Percentiles rank a stretch among this genome's conserved stretches.
phyloP scores from a whole-genome alignment of 2,888 invertebrate species.

The Tyria jacobaeae region DNA sequence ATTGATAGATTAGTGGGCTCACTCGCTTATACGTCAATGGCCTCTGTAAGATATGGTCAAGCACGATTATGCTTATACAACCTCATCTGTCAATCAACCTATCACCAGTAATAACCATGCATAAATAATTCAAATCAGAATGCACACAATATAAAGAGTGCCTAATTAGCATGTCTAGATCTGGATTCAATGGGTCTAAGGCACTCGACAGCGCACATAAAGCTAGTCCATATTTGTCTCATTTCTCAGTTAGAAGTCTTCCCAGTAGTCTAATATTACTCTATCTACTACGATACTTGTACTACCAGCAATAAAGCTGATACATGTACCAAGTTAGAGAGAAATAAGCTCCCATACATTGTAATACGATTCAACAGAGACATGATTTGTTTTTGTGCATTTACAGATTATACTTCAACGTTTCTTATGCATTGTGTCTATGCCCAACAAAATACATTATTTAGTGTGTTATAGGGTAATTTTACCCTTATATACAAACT shows the following conservation, averaged over 20 bases:
- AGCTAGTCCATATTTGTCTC: background rate
- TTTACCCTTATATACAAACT: too few species aligned
- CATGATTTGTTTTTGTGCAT: too few species aligned
- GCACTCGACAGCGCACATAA: background rate
- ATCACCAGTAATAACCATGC: background rate
- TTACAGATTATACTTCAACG: too few species aligned
- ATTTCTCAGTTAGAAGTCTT: background rate
- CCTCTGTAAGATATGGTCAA: background rate
- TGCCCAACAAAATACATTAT: too few species aligned
- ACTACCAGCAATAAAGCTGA: too few species aligned
- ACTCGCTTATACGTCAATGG: background rate
- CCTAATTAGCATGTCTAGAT: background rate
- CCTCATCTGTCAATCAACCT: background rate
- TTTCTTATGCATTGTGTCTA: too few species aligned
- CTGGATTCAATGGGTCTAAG: background rate
- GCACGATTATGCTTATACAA: background rate
- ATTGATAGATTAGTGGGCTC: background rate
- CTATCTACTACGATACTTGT: background rate
- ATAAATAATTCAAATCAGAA: conserved; percentile 1
- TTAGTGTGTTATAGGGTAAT: too few species aligned
- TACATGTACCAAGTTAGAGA: too few species aligned
- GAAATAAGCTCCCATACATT: too few species aligned
- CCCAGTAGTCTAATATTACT: background rate
- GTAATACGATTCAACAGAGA: too few species aligned
- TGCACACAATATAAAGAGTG: background rate